Conservation (phyloP, 2,113 vertebrate species). For the Taxidea taxus region DNA sequence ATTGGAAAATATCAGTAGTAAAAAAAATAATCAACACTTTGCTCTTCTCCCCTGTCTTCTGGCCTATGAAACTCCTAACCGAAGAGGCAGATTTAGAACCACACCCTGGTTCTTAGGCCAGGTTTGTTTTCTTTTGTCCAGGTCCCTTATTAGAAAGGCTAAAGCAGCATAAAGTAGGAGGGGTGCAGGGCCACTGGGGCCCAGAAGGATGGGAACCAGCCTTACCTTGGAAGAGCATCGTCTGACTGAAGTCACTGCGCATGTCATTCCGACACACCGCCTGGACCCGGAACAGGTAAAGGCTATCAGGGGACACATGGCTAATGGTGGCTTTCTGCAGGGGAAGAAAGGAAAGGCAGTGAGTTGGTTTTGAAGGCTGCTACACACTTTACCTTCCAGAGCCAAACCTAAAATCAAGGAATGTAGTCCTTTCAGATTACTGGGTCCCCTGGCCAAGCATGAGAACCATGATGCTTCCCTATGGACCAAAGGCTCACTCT, state of each 20-base stretch:
- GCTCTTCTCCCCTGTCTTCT: neutral
- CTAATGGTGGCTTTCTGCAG: constrained; percentile 94
- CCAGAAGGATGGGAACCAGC: neutral
- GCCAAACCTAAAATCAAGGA: neutral
- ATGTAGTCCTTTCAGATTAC: neutral
- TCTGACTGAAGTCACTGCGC: constrained; percentile 99
- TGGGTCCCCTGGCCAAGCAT: neutral
- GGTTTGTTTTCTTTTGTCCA: neutral
- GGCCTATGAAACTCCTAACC: neutral
- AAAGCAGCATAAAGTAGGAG: too few relatives aligned
- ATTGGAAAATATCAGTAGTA: neutral
- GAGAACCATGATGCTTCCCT: fast-evolving
- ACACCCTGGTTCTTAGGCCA: neutral
- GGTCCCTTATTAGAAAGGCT: neutral
- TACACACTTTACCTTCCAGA: neutral
- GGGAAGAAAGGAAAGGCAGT: neutral
- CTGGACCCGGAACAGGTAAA: constrained; percentile 98
- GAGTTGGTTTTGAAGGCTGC: neutral
- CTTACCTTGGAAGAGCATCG: constrained; percentile 97
- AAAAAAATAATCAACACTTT: neutral
- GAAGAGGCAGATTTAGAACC: neutral
- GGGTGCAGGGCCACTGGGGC: fast-evolving
- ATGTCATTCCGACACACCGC: constrained; percentile 95
- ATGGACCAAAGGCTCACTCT: neutral
- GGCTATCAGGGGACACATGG: constrained; percentile 94